phyloP scores from a whole-genome alignment of 2,888 invertebrate species.

The Oxystoma pomonae region DNA sequence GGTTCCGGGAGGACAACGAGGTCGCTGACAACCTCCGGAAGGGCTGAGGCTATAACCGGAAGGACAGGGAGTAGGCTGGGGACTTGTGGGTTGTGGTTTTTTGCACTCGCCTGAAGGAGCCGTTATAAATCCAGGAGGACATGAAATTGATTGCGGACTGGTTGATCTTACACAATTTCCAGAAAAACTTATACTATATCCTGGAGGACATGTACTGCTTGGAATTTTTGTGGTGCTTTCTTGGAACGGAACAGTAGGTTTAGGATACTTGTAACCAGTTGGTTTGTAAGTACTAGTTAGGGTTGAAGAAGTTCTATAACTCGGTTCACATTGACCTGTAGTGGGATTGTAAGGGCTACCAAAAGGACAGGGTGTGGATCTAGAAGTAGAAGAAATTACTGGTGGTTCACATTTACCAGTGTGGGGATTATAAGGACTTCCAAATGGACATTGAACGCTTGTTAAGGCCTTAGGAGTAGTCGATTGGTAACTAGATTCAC shows the following conservation, averaged over 20 bases:
- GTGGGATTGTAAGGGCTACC: conserved; percentile 11
- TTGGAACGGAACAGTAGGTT: conserved; percentile 6
- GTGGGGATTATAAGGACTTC: conserved; percentile 7
- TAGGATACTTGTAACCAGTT: conserved; percentile 11
- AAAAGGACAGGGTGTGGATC: conserved; percentile 8
- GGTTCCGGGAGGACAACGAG: conserved; percentile 18
- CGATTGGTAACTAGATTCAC: conserved; percentile 8
- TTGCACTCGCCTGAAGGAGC: background rate
- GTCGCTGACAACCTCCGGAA: conserved; percentile 24
- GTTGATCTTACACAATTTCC: conserved; percentile 18
- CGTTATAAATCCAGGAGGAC: background rate
- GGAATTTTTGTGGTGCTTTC: background rate
- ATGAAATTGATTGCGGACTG: conserved; percentile 10
- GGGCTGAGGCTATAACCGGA: conserved; percentile 21
- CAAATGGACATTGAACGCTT: conserved; percentile 6
- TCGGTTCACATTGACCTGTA: conserved; percentile 7
- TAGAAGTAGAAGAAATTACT: conserved; percentile 4
- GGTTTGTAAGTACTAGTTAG: background rate
- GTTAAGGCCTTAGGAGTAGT: background rate
- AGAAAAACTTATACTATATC: conserved; percentile 23
- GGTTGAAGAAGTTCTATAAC: background rate
- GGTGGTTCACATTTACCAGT: conserved; percentile 14
- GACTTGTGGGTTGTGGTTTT: conserved; percentile 2
- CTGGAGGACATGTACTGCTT: conserved; percentile 20
- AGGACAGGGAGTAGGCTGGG: conserved; percentile 17